These are phyloP conservation scores for Liasis olivaceus DNA, from an alignment of 2,797 vertebrate genomes.

Conservation along the genomic window DNA sequence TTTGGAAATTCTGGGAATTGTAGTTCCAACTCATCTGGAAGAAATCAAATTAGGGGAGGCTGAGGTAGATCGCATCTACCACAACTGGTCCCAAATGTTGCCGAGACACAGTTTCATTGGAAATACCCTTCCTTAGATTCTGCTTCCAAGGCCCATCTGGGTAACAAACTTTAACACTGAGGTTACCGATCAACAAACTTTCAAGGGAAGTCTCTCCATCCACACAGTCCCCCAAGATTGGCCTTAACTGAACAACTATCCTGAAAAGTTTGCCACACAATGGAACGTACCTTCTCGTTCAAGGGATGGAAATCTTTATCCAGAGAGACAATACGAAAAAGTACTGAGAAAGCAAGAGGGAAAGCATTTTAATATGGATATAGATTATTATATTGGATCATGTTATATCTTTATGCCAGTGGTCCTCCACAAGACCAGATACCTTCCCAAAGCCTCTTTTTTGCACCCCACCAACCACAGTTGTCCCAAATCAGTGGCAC, in stretches of 20 bases:
- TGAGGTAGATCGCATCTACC: not conserved
- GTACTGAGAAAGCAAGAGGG: slow-evolving; percentile 72
- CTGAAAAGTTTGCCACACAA: not conserved
- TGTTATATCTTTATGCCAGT: not conserved
- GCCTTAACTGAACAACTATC: not conserved
- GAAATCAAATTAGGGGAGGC: not conserved
- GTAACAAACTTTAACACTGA: not conserved
- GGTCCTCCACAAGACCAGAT: no score
- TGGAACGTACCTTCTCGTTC: slow-evolving; percentile 66
- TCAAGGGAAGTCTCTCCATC: not conserved
- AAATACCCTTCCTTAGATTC: not conserved
- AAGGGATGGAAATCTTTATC: slow-evolving; percentile 75
- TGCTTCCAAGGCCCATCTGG: not conserved
- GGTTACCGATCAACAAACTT: not conserved
- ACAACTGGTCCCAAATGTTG: not conserved
- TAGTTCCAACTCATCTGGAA: not conserved
- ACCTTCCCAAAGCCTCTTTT: not conserved
- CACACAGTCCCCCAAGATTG: no score
- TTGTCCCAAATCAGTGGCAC: not conserved
- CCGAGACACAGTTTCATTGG: not conserved
- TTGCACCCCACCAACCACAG: not conserved
- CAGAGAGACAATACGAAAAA: slow-evolving; percentile 82
- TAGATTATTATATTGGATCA: not conserved
- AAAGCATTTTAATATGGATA: not conserved
- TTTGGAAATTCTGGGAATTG: not conserved